A percentile compares a stretch with the other conserved stretches of the same genome.
Conservation (phyloP, 2,888 invertebrate species). For the Hypomecis atomaria region DNA sequence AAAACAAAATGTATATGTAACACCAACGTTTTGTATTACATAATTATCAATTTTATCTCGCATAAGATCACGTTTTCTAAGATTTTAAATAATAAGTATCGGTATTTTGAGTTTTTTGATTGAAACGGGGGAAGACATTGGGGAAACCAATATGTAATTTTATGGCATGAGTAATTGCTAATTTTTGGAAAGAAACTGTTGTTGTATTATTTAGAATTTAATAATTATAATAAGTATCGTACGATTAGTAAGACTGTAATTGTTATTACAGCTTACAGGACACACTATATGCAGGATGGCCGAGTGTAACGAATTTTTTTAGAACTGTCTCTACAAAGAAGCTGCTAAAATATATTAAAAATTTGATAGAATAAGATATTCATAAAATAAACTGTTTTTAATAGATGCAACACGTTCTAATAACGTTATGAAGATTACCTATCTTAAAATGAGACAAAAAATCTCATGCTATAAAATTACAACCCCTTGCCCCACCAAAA, state of each 20-base stretch:
- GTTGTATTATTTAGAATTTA: too few species aligned
- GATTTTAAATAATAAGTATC: conserved; percentile 5
- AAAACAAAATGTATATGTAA: conserved; percentile 54
- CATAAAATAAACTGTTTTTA: background rate
- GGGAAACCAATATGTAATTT: background rate
- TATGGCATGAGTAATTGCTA: background rate
- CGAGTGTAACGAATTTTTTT: too few species aligned
- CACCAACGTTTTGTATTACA: conserved; percentile 61
- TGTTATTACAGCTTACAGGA: too few species aligned
- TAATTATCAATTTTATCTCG: conserved; percentile 46
- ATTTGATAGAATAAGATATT: too few species aligned
- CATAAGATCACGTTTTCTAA: conserved; percentile 17
- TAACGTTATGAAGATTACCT: too few species aligned
- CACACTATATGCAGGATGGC: too few species aligned
- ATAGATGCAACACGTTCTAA: too few species aligned
- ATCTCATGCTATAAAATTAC: conserved; percentile 5
- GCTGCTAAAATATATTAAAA: background rate
- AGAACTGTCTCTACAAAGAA: too few species aligned
- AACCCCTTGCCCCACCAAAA: background rate
- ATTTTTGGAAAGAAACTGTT: background rate
- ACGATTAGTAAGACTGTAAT: too few species aligned
- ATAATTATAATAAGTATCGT: too few species aligned
- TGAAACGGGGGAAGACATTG: background rate
- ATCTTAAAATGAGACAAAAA: background rate
- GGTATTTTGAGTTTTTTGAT: conserved; percentile 8